Base-by-base conservation (phyloP, 2,113 vertebrate species). In the Carettochelys insculpta region DNA sequence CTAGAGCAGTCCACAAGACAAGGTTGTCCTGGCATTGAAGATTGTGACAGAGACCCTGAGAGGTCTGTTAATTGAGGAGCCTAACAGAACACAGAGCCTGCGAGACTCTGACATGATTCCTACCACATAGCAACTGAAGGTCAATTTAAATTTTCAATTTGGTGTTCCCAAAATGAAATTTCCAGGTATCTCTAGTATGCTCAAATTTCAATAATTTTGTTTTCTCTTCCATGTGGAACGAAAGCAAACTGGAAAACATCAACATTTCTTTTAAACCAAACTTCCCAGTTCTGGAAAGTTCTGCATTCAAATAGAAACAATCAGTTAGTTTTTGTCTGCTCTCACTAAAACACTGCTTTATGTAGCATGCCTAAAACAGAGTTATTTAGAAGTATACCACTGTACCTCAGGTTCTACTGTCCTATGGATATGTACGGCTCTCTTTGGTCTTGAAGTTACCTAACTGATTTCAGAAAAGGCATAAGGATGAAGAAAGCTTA, bases 391-490 rank as follows among this genome's bases (percentile, higher is more conserved):
- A 88, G 16, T 1, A 3, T 3, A 52, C 27, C 52, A 88, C 86
- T 38, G 19, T 68, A 82, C 77, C 34, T 61, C 50, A 65, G 25
- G 25, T 14, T 82, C 38, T 31, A 0, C 0, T 41, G 47, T 77
- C 11, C 34, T 58, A 14, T 58, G 75, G 20, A 51, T 34, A 17
- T 0, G 9, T 24, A 91, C 25, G 51, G 84, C 86, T 31, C 54
- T 81, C 17, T 38, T 5, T 54, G 58, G 43, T 8, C 12, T 45
- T 27, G 29, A 52, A 52, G 22, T 90, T 2, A 0, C 0, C 0
- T 51, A 12, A 8, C 38, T 78, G 47, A 86, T 11, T 84, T 86
- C 83, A 82, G 81, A 88, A 13, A 48, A 51, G 82, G 11, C 84
- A 81, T 71, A 25, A 4, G 4, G 73, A 81, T 77, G 38, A 88